Evolutionary conservation across 2,797 vertebrate genomes (phyloP).

Genomic region (Rhyacichthys aspro): DNA sequence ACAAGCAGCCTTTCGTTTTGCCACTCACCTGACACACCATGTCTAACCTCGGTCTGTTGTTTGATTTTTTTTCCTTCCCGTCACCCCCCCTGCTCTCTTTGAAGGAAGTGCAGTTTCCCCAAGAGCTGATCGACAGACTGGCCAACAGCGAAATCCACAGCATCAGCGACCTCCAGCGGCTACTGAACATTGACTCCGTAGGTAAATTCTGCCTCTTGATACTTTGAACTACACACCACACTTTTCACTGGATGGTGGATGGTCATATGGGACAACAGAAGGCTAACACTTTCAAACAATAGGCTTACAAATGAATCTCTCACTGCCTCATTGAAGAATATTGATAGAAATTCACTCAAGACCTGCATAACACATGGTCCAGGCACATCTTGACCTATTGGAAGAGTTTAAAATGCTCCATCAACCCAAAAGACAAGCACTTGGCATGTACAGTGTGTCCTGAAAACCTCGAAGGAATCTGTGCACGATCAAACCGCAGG

Average conservation of each 20-base stretch:
- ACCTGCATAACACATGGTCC: too few relatives aligned
- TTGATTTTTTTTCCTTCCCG: constrained; percentile 46
- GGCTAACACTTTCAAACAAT: neutral
- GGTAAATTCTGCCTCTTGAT: constrained; percentile 91
- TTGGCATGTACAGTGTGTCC: neutral
- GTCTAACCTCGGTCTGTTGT: constrained; percentile 58
- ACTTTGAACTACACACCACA: constrained; percentile 40
- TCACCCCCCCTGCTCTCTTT: constrained; percentile 16
- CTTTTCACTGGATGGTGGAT: too few relatives aligned
- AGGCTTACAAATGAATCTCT: neutral
- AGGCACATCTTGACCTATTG: too few relatives aligned
- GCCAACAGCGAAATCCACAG: constrained; percentile 96
- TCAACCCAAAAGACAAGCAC: neutral
- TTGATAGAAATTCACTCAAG: too few relatives aligned
- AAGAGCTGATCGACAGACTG: constrained; percentile 93
- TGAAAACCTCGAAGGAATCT: constrained; percentile 15
- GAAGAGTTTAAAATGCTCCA: neutral
- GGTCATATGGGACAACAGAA: neutral
- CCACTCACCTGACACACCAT: constrained; percentile 33
- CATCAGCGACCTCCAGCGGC: constrained; percentile 98
- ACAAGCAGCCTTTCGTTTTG: constrained; percentile 29
- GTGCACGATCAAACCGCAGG: constrained; percentile 23
- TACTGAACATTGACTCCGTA: constrained; percentile 98
- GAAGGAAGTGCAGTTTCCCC: constrained; percentile 94
- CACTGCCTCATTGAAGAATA: too few relatives aligned